Evolutionary conservation across 2,797 vertebrate species (phyloP).

Genomic region (Eulemur coronatus): DNA sequence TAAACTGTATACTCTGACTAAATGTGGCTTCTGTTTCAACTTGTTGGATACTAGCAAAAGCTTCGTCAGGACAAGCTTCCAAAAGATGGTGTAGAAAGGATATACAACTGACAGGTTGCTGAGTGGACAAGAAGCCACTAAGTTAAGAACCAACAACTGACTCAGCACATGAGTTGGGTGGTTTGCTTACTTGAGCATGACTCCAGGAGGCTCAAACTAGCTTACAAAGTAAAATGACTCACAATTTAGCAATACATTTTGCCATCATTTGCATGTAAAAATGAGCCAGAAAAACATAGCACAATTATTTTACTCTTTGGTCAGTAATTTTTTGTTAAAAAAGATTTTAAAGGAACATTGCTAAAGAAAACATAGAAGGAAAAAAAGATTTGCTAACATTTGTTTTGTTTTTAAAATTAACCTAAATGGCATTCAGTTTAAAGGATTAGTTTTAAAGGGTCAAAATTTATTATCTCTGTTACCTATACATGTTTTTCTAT

Average conservation of each 20-base stretch:
- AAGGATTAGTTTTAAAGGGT: not conserved
- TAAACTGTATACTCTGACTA: not conserved
- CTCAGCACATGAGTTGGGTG: slow-evolving; percentile 55
- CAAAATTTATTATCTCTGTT: not conserved
- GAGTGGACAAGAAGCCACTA: slow-evolving; percentile 59
- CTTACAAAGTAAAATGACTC: slow-evolving; percentile 54
- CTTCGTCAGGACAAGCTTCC: slow-evolving; percentile 49
- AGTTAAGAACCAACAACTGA: slow-evolving; percentile 62
- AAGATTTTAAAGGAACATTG: not conserved
- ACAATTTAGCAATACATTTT: slow-evolving; percentile 17
- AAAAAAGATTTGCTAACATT: not conserved
- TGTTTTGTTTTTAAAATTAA: slow-evolving; percentile 41
- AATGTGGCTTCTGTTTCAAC: slow-evolving; percentile 59
- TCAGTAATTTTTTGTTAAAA: not conserved
- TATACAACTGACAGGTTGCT: slow-evolving; percentile 49
- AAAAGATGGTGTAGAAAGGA: slow-evolving; percentile 40
- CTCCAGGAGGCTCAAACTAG: slow-evolving; percentile 38
- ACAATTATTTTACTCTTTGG: not conserved
- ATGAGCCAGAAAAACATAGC: not conserved
- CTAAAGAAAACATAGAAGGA: not conserved
- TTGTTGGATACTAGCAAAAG: slow-evolving; percentile 53
- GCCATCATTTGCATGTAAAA: not conserved
- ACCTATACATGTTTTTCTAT: not conserved
- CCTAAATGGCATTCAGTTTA: not conserved
- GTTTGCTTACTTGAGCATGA: slow-evolving; percentile 58